Evolutionary conservation across 2,113 vertebrate species (phyloP), one percentile per base, ranked within the genome.

Genomic region (Ranitomeya variabilis): DNA sequence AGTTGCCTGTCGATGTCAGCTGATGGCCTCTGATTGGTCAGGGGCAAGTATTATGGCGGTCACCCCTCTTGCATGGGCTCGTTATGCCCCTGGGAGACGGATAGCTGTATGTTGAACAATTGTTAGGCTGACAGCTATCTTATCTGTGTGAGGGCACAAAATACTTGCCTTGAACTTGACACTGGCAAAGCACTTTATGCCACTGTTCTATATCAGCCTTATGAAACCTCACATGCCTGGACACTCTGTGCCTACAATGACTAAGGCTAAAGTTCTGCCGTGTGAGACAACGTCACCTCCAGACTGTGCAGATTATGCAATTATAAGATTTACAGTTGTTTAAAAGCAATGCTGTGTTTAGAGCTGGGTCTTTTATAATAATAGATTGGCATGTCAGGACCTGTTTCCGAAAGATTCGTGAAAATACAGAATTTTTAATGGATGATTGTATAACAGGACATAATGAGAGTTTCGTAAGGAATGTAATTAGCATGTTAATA

Each of bases 251-350:
- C 45, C 31, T 45, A 51, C 31, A 59, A 64, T 78, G 73, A 78
- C 55, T 86, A 74, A 74, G 55, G 31, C 54, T n/a, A 86, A 45
- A 64, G 59, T 78, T 52, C 60, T 78, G 13, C 21, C 66, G 9
- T 19, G 45, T 54, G 15, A 85, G 4, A 59, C 45, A 60, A 85
- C 26, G 52, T 74, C 54, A 74, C 19, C 18, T 62, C 19, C 6
- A 23, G 69, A 51, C 21, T 62, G 57, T 37, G 26, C 18, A 26
- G 54, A 51, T 86, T 86, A 26, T 59, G 21, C 73, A 86, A 86
- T 55, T 12, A 23, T 12, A 31, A 85, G 62, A 85, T 73, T 26
- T 73, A 66, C 18, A 23, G 13, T 7, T 62, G 67, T 86, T 77
- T 86, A 37, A 69, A 73, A 55, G 52, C 9, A 18, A 21, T 64